Evolutionary conservation across 2,113 vertebrate genomes (phyloP).

Genomic region (Ochotona curzoniae): DNA sequence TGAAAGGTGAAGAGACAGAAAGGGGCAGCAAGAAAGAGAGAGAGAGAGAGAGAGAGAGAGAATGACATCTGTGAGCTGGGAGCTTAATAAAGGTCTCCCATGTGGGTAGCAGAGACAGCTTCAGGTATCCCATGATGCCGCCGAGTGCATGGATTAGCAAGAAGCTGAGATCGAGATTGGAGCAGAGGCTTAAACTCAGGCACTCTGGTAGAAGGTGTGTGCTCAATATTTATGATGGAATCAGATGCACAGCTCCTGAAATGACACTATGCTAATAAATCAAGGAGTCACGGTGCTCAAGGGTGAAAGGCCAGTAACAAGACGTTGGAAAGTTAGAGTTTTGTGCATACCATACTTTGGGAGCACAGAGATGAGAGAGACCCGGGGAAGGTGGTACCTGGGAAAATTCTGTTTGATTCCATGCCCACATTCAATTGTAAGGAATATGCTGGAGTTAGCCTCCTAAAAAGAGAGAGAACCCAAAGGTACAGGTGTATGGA

Average conservation of each 20-base stretch:
- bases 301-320: background rate
- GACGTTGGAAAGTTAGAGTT: background rate
- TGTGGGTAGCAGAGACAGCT: too few relatives aligned
- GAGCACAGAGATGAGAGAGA: background rate
- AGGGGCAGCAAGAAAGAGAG: too few relatives aligned
- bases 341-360: background rate
- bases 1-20: too few relatives aligned
- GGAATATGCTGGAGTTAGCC: background rate
- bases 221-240: background rate
- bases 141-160: too few relatives aligned
- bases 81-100: too few relatives aligned
- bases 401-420: background rate
- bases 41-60: too few relatives aligned
- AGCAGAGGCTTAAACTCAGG: too few relatives aligned
- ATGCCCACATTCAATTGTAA: slow-evolving; percentile 17
- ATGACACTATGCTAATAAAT: slow-evolving; percentile 15
- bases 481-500: background rate
- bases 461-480: background rate
- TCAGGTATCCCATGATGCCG: too few relatives aligned
- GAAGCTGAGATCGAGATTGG: too few relatives aligned
- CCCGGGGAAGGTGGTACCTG: background rate
- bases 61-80: too few relatives aligned
- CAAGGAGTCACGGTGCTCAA: background rate
- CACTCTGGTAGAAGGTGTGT: too few relatives aligned
- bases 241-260: background rate